Evolutionary conservation across 2,797 vertebrate species (phyloP).

Genomic region (Onychomys leucogaster): DNA sequence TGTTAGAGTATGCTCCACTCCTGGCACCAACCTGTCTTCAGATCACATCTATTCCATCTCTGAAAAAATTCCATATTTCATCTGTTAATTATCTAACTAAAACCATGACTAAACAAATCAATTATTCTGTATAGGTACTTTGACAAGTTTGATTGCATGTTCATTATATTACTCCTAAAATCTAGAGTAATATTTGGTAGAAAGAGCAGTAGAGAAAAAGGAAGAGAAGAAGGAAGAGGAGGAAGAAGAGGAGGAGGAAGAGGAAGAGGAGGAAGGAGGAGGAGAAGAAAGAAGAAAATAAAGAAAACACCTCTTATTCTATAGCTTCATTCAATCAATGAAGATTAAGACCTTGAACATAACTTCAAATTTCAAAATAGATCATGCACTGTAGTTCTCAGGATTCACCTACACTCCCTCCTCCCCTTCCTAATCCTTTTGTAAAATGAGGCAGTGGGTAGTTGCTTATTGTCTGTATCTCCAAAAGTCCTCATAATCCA

Average conservation of each 20-base stretch:
- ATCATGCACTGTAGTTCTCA: background rate
- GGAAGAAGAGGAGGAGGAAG: background rate
- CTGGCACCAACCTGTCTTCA: background rate
- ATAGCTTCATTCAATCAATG: background rate
- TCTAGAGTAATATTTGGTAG: background rate
- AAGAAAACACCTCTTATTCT: background rate
- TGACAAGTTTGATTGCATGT: background rate
- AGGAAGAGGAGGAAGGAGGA: fast-evolving
- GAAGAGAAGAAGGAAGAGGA: background rate
- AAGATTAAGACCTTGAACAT: background rate
- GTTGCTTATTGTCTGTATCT: background rate
- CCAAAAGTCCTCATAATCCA: background rate
- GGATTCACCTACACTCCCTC: background rate
- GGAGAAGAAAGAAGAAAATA: no score
- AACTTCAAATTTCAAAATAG: constrained; percentile 31
- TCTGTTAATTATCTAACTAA: background rate
- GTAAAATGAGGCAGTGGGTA: background rate
- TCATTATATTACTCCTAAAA: background rate
- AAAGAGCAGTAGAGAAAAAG: background rate
- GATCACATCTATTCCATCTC: background rate
- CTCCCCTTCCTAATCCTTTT: background rate
- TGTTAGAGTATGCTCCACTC: background rate
- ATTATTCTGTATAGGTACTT: background rate
- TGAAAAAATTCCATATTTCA: background rate
- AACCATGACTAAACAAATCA: background rate